Base-by-base conservation (phyloP, 2,888 invertebrate species). In the Minunthozetes semirufus region DNA sequence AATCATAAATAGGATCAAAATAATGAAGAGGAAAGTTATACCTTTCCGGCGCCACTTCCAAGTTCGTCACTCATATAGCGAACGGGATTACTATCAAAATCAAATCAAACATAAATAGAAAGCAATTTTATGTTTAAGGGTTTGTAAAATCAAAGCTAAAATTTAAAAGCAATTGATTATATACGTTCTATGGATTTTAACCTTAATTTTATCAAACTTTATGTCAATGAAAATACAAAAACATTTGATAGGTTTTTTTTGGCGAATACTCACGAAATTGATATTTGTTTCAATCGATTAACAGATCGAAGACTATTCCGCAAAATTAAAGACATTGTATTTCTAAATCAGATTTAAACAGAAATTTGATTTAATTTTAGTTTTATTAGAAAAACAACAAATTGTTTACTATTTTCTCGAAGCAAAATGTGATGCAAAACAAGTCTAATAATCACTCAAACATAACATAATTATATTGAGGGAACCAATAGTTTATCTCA, bases 41-140 rank as follows among this genome's bases (percentile, higher is more conserved):
- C 63, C 63, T 63, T 63, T 33, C 63, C 63, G 17, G 63, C 22
- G n/a, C 63, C 63, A 33, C 33, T 33, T 15, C 63, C 63, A n/a
- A 29, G 19, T 1, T 15, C 63, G 2, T 2, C n/a, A 27, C 15
- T 17, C 63, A 63, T 63, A 38, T n/a, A 27, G 6, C 63, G 63
- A n/a, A 38, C 6, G 17, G 38, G n/a, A 27, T 13, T 27, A 6
- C 63, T 63, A n/a, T 33, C n/a, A 9, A 9, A 38, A 38, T 15
- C 11, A 59, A 59, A 27, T 42, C 42, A 53, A 53, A 53, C 22
- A 59, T 27, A 6, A 59, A 4, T 9, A 27, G 15, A 59, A 59
- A 19, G 48, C n/a, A 17, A 19, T 53, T 13, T n/a, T 19, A n/a
- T 53, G 11, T 42, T 13, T 13, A 42, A 42, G 11, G 42, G 1